A percentile compares a stretch with the other conserved stretches of the same genome.
Conservation (phyloP, 92 coral and sea anemone species). For the Zoanthus gigantus region DNA sequence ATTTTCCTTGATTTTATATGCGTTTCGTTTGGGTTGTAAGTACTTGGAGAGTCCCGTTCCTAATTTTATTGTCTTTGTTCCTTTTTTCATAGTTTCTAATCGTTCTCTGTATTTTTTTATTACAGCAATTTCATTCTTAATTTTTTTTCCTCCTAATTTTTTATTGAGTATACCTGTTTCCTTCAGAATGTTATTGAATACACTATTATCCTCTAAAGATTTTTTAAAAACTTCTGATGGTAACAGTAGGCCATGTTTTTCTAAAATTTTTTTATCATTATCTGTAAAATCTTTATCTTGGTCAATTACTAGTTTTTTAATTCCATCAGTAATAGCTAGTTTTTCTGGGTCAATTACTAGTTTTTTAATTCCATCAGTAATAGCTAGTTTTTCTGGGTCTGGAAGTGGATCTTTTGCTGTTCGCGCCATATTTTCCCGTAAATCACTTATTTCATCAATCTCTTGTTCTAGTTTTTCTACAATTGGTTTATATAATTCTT, state of each 20-base stretch:
- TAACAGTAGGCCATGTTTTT: not conserved
- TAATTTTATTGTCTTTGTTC: not conserved
- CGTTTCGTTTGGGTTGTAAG: not conserved
- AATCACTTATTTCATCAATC: no score
- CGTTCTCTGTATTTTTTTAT: not conserved
- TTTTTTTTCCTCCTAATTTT: not conserved
- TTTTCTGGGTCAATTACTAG: no score
- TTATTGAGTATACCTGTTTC: not conserved
- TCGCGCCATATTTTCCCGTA: no score
- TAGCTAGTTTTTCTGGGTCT: not conserved
- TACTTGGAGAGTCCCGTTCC: not conserved
- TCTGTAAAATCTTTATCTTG: conserved; percentile 22
- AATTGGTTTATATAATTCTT: no score
- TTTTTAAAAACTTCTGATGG: conserved; percentile 6
- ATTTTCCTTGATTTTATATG: no score
- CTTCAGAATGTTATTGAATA: not conserved
- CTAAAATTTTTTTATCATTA: not conserved
- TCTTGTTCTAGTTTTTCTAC: no score
- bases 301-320: no score
- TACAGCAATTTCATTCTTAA: not conserved
- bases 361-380: no score
- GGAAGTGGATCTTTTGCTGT: conserved; percentile 1
- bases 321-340: no score
- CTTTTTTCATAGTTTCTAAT: not conserved
- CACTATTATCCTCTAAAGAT: not conserved